Conservation (phyloP, 1,140 invertebrate genomes). For the Drosophila prosaltans region DNA sequence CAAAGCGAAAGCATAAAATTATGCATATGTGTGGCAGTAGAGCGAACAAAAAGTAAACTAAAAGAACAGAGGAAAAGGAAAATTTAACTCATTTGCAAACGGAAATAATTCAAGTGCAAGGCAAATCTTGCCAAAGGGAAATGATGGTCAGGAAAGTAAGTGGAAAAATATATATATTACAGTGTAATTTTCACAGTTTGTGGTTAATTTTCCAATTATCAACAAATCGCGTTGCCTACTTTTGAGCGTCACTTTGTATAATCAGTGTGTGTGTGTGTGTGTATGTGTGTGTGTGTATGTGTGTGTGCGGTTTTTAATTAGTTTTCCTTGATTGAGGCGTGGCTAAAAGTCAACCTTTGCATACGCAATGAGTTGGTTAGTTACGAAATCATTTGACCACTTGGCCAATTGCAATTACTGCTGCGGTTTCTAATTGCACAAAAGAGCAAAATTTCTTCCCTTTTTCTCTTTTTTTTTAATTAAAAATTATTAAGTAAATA, state of each 20-base stretch:
- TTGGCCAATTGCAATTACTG: slow-evolving; percentile 29
- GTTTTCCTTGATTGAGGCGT: slow-evolving; percentile 50
- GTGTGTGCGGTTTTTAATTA: slow-evolving; percentile 63
- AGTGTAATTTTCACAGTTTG: background rate
- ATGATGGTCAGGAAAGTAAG: slow-evolving; percentile 50
- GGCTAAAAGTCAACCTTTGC: slow-evolving; percentile 49
- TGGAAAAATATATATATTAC: slow-evolving; percentile 32
- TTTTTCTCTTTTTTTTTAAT: slow-evolving; percentile 21
- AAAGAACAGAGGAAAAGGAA: slow-evolving; percentile 10
- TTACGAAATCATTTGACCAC: slow-evolving; percentile 45
- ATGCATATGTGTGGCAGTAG: slow-evolving; percentile 59
- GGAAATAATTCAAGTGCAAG: slow-evolving; percentile 80
- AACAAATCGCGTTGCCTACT: background rate
- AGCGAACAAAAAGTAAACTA: background rate
- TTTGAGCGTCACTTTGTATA: background rate
- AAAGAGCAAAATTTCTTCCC: background rate
- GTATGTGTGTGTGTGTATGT: slow-evolving; percentile 16
- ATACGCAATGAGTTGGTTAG: slow-evolving; percentile 56
- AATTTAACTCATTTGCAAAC: slow-evolving; percentile 41
- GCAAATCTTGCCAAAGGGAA: slow-evolving; percentile 63
- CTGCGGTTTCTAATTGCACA: slow-evolving; percentile 37
- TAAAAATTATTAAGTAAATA: slow-evolving; percentile 64
- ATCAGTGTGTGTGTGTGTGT: slow-evolving; percentile 1
- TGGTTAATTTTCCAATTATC: slow-evolving; percentile 5
- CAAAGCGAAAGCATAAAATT: slow-evolving; percentile 59